phyloP scores from a whole-genome alignment of 37 sponge, comb jelly and placozoan genomes.

The Ianthella basta region DNA sequence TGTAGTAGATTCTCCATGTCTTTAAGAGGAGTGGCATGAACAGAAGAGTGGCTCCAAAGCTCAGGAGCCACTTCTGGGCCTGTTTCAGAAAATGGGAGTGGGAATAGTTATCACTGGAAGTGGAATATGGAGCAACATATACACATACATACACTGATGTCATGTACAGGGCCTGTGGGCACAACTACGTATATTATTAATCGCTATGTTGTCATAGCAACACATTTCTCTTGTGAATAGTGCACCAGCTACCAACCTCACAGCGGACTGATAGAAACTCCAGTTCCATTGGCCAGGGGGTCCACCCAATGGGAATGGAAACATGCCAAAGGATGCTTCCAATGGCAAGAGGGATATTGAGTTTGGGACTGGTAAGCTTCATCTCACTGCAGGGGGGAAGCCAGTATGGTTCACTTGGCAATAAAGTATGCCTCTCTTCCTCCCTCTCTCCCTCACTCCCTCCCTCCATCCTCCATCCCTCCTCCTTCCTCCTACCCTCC shows the following conservation, averaged over 20 bases:
- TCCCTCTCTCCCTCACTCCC: too few species aligned
- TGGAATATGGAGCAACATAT: neutral
- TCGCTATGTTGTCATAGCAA: too few species aligned
- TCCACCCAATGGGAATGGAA: neutral
- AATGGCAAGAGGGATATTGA: neutral
- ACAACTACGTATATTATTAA: too few species aligned
- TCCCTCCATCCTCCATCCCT: too few species aligned
- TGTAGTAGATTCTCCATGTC: slow-evolving; percentile 28
- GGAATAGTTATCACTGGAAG: neutral
- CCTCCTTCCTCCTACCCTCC: too few species aligned
- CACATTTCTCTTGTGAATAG: neutral
- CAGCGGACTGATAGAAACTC: neutral
- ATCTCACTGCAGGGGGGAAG: neutral
- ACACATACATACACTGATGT: too few species aligned
- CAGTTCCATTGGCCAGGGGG: slow-evolving; percentile 11
- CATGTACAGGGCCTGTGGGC: too few species aligned
- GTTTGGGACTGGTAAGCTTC: slow-evolving; percentile 2
- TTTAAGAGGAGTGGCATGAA: slow-evolving; percentile 20
- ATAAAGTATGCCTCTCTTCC: too few species aligned
- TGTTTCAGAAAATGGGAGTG: neutral
- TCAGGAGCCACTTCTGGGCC: slow-evolving; percentile 20
- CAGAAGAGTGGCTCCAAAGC: slow-evolving; percentile 16
- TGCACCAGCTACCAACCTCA: neutral
- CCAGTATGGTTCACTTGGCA: too few species aligned
- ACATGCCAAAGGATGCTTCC: slow-evolving; percentile 1